Percentiles rank a stretch among this genome's conserved stretches.
These are phyloP conservation scores for Argyresthia goedartella DNA, from an alignment of 2,888 invertebrate species.

Conservation along the genomic window DNA sequence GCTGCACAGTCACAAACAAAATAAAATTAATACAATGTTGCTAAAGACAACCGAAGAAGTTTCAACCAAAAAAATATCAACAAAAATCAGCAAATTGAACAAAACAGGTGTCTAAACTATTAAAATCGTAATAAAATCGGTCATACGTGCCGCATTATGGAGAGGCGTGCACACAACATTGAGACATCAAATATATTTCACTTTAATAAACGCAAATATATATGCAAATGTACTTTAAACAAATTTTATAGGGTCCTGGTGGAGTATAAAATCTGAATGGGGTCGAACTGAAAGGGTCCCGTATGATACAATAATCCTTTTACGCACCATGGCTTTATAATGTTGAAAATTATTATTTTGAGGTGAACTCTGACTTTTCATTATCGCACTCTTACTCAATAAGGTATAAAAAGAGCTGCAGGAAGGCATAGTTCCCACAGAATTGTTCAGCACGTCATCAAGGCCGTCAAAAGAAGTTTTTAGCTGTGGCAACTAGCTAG, in stretches of 20 bases:
- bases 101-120: neutral
- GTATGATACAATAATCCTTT: neutral
- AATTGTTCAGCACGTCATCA: neutral
- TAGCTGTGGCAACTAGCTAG: neutral
- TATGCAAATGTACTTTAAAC: constrained; percentile 7
- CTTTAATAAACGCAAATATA: constrained; percentile 51
- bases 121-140: neutral
- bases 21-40: no score
- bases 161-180: constrained; percentile 14
- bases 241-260: constrained; percentile 3
- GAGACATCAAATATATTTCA: constrained; percentile 48
- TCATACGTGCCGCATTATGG: neutral
- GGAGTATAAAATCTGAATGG: neutral
- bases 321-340: neutral
- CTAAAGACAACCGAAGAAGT: no score
- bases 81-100: no score
- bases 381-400: no score
- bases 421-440: neutral
- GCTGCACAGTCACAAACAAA: no score
- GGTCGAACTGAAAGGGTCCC: neutral
- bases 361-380: neutral
- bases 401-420: neutral
- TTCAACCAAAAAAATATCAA: no score
- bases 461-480: no score
- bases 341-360: neutral